Percentiles rank a stretch among this genome's conserved stretches.
Conservation (phyloP, 2,113 vertebrate genomes). For the Balaenoptera acutorostrata region DNA sequence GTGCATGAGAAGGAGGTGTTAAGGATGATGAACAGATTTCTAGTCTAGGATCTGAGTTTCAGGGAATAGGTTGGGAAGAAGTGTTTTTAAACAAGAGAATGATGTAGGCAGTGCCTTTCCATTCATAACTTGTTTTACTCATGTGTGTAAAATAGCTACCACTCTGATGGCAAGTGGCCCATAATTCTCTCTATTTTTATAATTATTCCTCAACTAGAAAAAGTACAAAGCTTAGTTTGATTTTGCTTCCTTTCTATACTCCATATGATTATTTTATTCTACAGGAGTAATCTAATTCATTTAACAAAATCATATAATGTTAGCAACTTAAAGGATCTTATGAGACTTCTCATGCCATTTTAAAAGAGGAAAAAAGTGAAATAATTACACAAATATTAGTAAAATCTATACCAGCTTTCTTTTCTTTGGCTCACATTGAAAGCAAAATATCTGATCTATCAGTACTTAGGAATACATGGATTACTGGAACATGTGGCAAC, state of each 20-base stretch:
- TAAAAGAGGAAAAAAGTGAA: background rate
- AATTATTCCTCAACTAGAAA: background rate
- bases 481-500: background rate
- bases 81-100: background rate
- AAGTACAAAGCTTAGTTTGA: background rate
- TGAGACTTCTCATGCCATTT: background rate
- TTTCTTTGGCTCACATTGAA: background rate
- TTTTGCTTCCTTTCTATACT: background rate
- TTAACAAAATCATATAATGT: background rate
- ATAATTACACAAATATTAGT: background rate
- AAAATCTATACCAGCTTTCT: background rate
- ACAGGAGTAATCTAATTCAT: background rate
- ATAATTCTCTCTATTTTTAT: background rate
- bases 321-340: background rate
- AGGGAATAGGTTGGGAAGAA: background rate
- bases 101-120: background rate
- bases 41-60: background rate
- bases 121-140: background rate
- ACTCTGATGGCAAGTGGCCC: background rate
- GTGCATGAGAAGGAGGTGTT: fast-evolving
- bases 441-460: background rate
- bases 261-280: background rate
- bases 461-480: background rate
- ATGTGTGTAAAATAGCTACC: background rate
- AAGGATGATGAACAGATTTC: background rate